Percentiles rank a stretch among this genome's conserved stretches.
These are phyloP conservation scores for Lagenorhynchus albirostris DNA, from an alignment of 2,113 vertebrate species.

Conservation along the genomic window DNA sequence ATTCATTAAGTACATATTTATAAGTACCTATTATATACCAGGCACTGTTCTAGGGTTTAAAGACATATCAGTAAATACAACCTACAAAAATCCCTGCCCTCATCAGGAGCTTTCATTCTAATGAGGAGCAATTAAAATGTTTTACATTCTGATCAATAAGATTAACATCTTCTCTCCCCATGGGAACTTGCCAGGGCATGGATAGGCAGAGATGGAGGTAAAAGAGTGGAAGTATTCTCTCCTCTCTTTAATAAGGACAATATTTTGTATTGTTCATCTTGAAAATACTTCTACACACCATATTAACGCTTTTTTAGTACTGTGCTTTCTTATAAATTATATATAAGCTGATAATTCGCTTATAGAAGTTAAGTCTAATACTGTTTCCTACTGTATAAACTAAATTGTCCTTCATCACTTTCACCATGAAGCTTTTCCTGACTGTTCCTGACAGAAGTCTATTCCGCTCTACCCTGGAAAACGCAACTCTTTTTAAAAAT, in stretches of 20 bases:
- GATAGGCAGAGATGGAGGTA: not conserved
- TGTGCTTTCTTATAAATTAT: not conserved
- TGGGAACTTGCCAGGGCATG: not conserved
- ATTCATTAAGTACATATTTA: not conserved
- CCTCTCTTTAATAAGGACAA: not conserved
- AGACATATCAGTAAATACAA: not conserved
- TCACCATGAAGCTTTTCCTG: not conserved
- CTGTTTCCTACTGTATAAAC: not conserved
- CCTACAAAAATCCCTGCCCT: not conserved
- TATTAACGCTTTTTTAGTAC: not conserved
- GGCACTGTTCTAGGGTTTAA: not conserved
- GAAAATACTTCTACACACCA: not conserved
- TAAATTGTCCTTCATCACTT: not conserved
- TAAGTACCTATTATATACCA: not conserved
- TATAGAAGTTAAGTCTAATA: not conserved
- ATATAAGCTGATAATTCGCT: not conserved
- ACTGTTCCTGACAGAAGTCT: not conserved
- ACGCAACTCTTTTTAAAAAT: not conserved
- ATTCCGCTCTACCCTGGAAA: not conserved
- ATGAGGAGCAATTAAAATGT: not conserved
- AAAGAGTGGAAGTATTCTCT: not conserved
- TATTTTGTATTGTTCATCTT: not conserved
- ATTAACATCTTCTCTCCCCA: not conserved
- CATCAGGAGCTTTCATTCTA: not conserved
- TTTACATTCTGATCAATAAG: not conserved